Evolutionary conservation across 2,113 vertebrate species (phyloP), one percentile per base, ranked within the genome.

Genomic region (Hippoglossus stenolepis): DNA sequence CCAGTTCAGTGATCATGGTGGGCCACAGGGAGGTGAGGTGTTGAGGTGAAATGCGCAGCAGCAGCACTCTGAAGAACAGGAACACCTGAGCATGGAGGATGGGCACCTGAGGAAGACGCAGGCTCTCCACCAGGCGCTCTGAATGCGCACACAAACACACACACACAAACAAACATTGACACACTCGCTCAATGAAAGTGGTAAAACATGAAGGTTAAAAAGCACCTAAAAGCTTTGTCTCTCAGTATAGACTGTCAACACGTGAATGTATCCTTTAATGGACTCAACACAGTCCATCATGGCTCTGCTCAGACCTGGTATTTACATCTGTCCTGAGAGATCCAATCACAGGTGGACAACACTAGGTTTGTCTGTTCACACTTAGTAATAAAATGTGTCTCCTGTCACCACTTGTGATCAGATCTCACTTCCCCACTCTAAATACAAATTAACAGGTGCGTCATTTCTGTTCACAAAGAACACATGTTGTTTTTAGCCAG

Each of bases 1-100:
- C 98, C 95, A 99, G 94, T 85, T 99, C 98, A 26, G 98, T 99
- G 93, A 99, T 99, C 98, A 99, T 99, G 69, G 98, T 99, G 53
- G 98, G 98, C 98, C 98, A 99, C 73, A 99, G 96, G 0, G 98
- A 99, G 80, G 98, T 99, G 85, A 99, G 97, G 84, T 99, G 98
- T 83, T 99, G 98, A 13, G 98, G 98, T 67, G 98, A 99, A 95
- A 99, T 98, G 90, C 98, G 96, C 87, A 99, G 95, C 85, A 99
- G 96, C 86, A 99, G 93, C 47, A 99, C 98, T 93, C 98, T 96
- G 92, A 99, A 99, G 94, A 99, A 99, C 89, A 99, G 96, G 94
- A 99, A 99, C 89, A 99, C 98, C 94, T 99, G 98, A 81, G 98
- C 97, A 56, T 99, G 98, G 83, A 99, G 97, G 69, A 98, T 99